phyloP scores from a whole-genome alignment of 1,140 invertebrate species.

The Drepana arcuata region DNA sequence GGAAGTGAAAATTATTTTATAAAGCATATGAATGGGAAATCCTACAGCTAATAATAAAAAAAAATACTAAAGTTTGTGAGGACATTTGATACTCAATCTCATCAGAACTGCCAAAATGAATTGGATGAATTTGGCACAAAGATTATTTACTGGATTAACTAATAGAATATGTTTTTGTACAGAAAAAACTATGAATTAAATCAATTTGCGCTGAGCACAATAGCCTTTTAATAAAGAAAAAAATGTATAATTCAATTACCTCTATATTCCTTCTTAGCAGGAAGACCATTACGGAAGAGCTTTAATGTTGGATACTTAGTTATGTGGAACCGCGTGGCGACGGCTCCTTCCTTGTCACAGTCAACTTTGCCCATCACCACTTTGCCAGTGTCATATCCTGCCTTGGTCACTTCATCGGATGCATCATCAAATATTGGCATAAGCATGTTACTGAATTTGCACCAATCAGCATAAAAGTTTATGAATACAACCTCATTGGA shows the following conservation, averaged over 20 bases:
- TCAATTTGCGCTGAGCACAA: no score
- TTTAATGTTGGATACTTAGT: constrained; percentile 99
- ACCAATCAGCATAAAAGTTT: constrained; percentile 99
- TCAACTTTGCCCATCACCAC: constrained; percentile 97
- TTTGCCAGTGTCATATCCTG: constrained; percentile 85
- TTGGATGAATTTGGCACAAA: no score
- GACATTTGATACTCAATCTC: no score
- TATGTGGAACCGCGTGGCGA: constrained; percentile 94
- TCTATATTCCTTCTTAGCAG: constrained; percentile 95
- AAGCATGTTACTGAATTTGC: constrained; percentile 94
- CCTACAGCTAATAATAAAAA: no score
- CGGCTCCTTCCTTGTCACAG: constrained; percentile 90
- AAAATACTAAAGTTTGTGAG: no score
- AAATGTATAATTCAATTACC: constrained; percentile 50
- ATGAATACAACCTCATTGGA: constrained; percentile 97
- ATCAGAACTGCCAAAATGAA: no score
- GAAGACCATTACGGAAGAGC: constrained; percentile 93
- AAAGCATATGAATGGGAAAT: no score
- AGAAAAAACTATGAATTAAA: no score
- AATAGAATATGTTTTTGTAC: no score
- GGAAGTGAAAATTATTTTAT: constrained; percentile 10
- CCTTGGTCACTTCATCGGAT: constrained; percentile 86
- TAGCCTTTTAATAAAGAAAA: constrained; percentile 8
- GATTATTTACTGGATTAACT: no score
- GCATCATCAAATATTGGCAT: constrained; percentile 98